Percentiles rank a stretch among this genome's conserved stretches.
phyloP scores from a whole-genome alignment of 2,888 invertebrate genomes.

The Argyresthia goedartella region DNA sequence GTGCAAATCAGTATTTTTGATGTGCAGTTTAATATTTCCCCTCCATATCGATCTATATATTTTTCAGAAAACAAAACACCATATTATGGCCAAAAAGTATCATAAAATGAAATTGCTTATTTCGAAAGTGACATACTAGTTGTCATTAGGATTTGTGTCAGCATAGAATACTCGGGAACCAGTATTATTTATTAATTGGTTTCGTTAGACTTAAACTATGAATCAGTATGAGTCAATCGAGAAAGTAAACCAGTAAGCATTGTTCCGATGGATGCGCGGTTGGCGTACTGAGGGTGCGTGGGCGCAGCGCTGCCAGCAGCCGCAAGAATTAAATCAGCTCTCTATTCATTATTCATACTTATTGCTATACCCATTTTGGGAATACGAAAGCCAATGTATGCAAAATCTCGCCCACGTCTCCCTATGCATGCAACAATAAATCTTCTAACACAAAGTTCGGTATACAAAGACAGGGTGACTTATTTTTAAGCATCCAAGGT shows the following conservation, averaged over 20 bases:
- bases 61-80: too few relatives aligned
- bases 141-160: constrained; percentile 28
- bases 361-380: constrained; percentile 63
- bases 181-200: constrained; percentile 26
- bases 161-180: constrained; percentile 25
- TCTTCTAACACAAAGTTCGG: neutral
- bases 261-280: constrained; percentile 67
- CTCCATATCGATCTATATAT: too few relatives aligned
- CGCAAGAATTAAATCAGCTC: constrained; percentile 65
- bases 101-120: neutral
- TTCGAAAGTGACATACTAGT: constrained; percentile 33
- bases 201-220: constrained; percentile 55
- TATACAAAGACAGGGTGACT: neutral
- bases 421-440: constrained; percentile 16
- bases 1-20: too few relatives aligned
- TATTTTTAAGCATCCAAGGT: constrained; percentile 22
- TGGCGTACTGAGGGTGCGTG: constrained; percentile 48
- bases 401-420: constrained; percentile 27
- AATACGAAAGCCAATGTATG: constrained; percentile 64
- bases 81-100: too few relatives aligned
- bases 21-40: too few relatives aligned
- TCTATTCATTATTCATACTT: constrained; percentile 70
- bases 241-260: constrained; percentile 69
- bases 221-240: constrained; percentile 67
- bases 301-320: constrained; percentile 41